Evolutionary conservation across 2,113 vertebrate genomes (phyloP), one percentile per base, ranked within the genome.

Genomic region (Macquaria ambigua): DNA sequence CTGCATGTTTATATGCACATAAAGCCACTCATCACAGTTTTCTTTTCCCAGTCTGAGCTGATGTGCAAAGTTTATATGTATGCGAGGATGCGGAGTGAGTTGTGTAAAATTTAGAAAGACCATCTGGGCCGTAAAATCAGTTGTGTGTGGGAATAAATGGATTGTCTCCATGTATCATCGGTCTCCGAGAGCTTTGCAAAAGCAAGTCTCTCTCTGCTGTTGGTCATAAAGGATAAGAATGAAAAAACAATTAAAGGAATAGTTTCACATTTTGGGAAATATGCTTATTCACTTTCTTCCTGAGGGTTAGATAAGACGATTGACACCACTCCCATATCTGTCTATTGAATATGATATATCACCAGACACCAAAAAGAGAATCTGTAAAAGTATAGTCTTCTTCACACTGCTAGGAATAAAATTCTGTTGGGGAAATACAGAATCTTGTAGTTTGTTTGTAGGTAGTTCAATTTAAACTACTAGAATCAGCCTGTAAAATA

Each of bases 81-180:
- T 31, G 25, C 3, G 16, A 34, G 53, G 7, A 75, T 10, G 20
- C 14, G 53, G 20, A 53, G 59, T 52, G 43, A 69, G 55, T n/a
- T 59, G 14, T 59, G 41, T 37, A 16, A 37, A 37, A 55, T 43
- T 53, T 23, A 12, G 7, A 39, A 64, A 43, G 7, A 64, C 41
- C 46, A 64, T 23, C 43, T 63, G 23, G 43, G 62, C 55, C 59
- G 62, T 56, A 56, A 78, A 56, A 53, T 53, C 61, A 43, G 23
- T 8, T 28, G 3, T 59, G 68, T 31, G 66, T 52, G 58, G 31
- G 46, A 81, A 43, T 56, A n/a, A 31, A 11, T 81, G 58, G 68
- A 63, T 34, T 25, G 12, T 43, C 3, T 61, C 15, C 43, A 39
- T 21, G 31, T 25, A 6, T 50, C 21, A 34, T 48, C 52, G 34